phyloP scores from a whole-genome alignment of 2,888 invertebrate species.

The Aquatica leii region DNA sequence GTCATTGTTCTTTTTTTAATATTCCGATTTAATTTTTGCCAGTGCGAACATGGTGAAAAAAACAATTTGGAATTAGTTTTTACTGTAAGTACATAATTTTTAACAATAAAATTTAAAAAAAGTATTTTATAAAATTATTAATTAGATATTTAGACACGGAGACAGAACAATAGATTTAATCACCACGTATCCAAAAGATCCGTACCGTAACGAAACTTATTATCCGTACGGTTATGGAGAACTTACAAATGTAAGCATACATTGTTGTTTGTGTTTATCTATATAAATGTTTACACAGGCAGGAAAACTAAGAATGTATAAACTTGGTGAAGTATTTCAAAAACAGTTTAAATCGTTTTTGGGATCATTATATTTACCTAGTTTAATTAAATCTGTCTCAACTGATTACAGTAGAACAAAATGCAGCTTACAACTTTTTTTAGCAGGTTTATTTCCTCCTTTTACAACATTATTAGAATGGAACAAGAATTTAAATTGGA shows the following conservation, averaged over 20 bases:
- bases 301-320: background rate
- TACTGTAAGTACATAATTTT: too few species aligned
- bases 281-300: background rate
- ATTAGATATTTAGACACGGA: constrained; percentile 1
- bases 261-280: background rate
- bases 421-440: background rate
- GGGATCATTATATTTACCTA: background rate
- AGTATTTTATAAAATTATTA: background rate
- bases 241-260: background rate
- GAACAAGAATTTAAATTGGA: background rate
- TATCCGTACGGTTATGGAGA: background rate
- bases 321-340: background rate
- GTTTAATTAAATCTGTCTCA: background rate
- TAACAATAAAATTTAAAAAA: too few species aligned
- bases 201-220: background rate
- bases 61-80: too few species aligned
- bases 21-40: too few species aligned
- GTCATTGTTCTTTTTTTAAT: too few species aligned
- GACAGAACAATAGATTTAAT: background rate
- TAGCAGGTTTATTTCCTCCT: background rate
- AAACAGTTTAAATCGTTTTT: background rate
- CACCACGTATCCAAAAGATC: background rate
- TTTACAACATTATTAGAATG: background rate
- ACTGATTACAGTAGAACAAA: background rate
- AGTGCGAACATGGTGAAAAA: too few species aligned